Percentiles rank a stretch among this genome's conserved stretches.
These are phyloP conservation scores for Apodemia hepburni DNA, from an alignment of 2,888 invertebrate species.

Conservation along the genomic window DNA sequence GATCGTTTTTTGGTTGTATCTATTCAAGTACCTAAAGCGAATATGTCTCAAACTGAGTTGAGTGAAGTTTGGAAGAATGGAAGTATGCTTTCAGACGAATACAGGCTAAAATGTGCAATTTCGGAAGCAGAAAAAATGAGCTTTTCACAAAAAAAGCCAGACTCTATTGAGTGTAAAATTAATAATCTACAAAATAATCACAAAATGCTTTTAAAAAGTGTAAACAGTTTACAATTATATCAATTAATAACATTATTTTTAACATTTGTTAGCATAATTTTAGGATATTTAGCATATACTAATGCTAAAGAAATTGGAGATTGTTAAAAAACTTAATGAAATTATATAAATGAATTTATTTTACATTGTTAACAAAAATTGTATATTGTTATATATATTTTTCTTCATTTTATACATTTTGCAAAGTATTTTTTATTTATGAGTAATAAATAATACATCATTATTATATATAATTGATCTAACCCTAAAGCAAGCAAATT, in stretches of 20 bases:
- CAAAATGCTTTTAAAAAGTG: constrained; percentile 21
- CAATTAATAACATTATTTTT: constrained; percentile 25
- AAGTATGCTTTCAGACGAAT: constrained; percentile 77
- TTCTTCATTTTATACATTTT: no score
- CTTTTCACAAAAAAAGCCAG: constrained; percentile 13
- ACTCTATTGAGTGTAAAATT: constrained; percentile 24
- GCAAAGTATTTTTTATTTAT: no score
- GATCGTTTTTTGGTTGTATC: constrained; percentile 92
- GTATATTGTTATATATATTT: no score
- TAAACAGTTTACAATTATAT: constrained; percentile 23
- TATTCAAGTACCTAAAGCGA: constrained; percentile 75
- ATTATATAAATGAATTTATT: no score
- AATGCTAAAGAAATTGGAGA: constrained; percentile 16
- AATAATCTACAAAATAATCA: constrained; percentile 26
- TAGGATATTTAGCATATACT: constrained; percentile 22
- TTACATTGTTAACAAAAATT: no score
- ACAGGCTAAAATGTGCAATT: constrained; percentile 67
- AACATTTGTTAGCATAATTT: constrained; percentile 21
- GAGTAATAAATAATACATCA: no score
- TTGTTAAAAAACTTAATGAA: neutral
- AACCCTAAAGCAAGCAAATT: no score
- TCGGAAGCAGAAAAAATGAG: constrained; percentile 16
- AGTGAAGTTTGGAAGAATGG: constrained; percentile 83
- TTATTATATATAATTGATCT: no score
- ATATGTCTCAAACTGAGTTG: constrained; percentile 75